Percentiles rank a stretch among this genome's conserved stretches.
These are phyloP conservation scores for Boleophthalmus pectinirostris DNA, from an alignment of 2,113 vertebrate species.

Conservation along the genomic window DNA sequence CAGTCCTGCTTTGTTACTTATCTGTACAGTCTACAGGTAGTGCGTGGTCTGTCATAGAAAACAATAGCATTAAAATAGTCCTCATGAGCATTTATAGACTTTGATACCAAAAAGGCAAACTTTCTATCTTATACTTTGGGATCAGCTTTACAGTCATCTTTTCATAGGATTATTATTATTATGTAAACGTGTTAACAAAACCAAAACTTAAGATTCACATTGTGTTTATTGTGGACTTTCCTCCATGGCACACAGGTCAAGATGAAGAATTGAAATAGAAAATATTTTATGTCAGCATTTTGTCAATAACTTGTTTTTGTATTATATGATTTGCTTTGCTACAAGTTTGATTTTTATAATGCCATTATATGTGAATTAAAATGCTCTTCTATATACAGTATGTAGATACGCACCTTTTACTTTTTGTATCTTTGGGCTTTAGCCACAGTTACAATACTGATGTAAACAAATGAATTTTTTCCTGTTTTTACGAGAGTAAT, in stretches of 20 bases:
- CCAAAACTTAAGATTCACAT: constrained; percentile 83
- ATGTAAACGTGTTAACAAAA: constrained; percentile 78
- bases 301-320: constrained; percentile 65
- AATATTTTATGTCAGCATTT: constrained; percentile 72
- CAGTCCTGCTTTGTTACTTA: constrained; percentile 48
- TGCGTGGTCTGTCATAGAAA: constrained; percentile 40
- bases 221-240: constrained; percentile 77
- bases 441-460: constrained; percentile 39
- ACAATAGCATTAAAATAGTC: constrained; percentile 56
- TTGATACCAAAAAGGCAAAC: constrained; percentile 91
- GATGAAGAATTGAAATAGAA: constrained; percentile 35
- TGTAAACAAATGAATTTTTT: background rate
- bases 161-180: constrained; percentile 81
- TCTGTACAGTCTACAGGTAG: constrained; percentile 47
- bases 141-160: constrained; percentile 88
- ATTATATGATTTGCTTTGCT: constrained; percentile 58
- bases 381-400: constrained; percentile 87
- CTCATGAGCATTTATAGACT: constrained; percentile 81
- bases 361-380: constrained; percentile 89
- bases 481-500: background rate
- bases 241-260: constrained; percentile 82
- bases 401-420: constrained; percentile 89
- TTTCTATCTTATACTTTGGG: constrained; percentile 74
- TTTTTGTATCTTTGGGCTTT: constrained; percentile 46
- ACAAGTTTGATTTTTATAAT: constrained; percentile 68